phyloP scores from a whole-genome alignment of 2,113 vertebrate genomes.

The Tachycineta bicolor region DNA sequence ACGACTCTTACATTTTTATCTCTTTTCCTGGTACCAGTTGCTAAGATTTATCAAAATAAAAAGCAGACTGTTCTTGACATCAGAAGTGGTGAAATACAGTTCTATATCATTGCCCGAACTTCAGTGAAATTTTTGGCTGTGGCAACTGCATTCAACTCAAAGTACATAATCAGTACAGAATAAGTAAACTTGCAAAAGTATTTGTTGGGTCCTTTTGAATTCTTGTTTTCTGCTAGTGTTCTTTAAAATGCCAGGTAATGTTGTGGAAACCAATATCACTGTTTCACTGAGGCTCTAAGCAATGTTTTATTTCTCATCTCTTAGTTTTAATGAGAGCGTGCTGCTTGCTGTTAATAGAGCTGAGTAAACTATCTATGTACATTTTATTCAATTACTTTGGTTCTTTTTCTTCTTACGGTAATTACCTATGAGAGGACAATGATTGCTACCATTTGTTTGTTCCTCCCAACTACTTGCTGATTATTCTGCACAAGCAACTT shows the following conservation, averaged over 20 bases:
- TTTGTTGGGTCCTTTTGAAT: slow-evolving; percentile 5
- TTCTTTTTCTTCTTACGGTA: slow-evolving; percentile 33
- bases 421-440: slow-evolving; percentile 27
- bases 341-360: slow-evolving; percentile 25
- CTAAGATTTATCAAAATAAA: not conserved
- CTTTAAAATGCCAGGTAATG: slow-evolving; percentile 33
- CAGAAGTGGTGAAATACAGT: not conserved
- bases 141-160: not conserved
- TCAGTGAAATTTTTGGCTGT: not conserved
- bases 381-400: slow-evolving; percentile 57
- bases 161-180: not conserved
- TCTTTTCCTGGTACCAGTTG: not conserved
- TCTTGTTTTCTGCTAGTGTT: not conserved
- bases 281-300: slow-evolving; percentile 27
- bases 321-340: not conserved
- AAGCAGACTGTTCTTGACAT: not conserved
- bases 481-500: slow-evolving; percentile 17
- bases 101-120: not conserved
- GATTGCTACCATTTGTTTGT: slow-evolving; percentile 31
- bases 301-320: slow-evolving; percentile 18
- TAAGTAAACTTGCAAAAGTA: not conserved
- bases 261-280: slow-evolving; percentile 30
- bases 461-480: slow-evolving; percentile 29
- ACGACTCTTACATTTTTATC: not conserved
- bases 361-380: slow-evolving; percentile 30